Conservation (phyloP, 1,140 invertebrate species). For the Pectinophora gossypiella region DNA sequence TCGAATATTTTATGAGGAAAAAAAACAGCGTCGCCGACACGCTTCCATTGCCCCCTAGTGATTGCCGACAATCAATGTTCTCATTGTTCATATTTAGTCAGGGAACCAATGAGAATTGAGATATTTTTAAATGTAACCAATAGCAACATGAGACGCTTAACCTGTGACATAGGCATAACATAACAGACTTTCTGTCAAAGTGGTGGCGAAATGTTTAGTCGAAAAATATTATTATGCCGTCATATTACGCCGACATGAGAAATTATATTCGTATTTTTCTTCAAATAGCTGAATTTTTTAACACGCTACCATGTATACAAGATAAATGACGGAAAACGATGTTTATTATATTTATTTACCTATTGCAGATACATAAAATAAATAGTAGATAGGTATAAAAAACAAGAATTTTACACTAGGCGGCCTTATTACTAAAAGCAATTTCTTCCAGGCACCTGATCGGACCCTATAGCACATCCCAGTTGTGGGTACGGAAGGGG, state of each 20-base stretch:
- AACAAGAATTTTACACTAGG: no score
- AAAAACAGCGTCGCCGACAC: constrained; percentile 60
- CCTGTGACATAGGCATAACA: constrained; percentile 15
- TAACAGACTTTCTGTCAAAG: constrained; percentile 38
- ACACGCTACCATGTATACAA: no score
- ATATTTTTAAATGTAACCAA: neutral
- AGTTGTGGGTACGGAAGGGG: no score
- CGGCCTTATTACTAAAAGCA: no score
- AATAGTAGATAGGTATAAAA: no score
- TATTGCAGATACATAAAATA: no score
- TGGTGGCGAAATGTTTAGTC: constrained; percentile 33
- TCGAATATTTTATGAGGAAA: constrained; percentile 53
- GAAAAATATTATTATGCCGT: constrained; percentile 36
- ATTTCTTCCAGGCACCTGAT: no score
- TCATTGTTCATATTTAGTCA: constrained; percentile 12
- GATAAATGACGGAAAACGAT: no score
- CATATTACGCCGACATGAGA: constrained; percentile 40
- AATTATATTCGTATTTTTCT: no score
- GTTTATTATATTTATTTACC: no score
- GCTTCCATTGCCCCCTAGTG: constrained; percentile 29
- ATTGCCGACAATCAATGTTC: constrained; percentile 48
- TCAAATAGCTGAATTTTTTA: no score
- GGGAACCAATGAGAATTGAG: constrained; percentile 29
- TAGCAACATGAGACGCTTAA: neutral
- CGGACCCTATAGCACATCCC: no score